phyloP scores from a whole-genome alignment of 2,888 invertebrate species.

The Lobophora halterata region DNA sequence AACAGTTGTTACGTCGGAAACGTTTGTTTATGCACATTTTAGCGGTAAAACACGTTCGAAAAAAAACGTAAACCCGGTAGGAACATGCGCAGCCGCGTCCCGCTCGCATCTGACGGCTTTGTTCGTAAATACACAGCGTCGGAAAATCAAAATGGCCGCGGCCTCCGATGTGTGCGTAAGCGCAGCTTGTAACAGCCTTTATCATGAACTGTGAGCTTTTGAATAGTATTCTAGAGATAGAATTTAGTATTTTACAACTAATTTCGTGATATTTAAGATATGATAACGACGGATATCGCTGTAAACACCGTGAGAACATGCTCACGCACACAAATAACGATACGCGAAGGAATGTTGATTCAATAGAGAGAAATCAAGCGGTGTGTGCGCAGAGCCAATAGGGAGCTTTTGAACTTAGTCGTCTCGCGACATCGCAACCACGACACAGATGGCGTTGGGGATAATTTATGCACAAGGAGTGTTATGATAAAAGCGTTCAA shows the following conservation, averaged over 20 bases:
- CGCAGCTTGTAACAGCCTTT: constrained; percentile 53
- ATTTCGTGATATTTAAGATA: constrained; percentile 51
- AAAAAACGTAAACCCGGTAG: constrained; percentile 63
- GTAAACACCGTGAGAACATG: constrained; percentile 64
- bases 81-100: constrained; percentile 78
- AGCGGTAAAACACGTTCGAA: constrained; percentile 77
- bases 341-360: constrained; percentile 80
- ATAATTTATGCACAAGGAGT: constrained; percentile 39
- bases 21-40: constrained; percentile 69
- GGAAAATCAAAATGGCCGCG: constrained; percentile 80
- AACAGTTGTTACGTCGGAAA: constrained; percentile 69
- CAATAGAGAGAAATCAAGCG: constrained; percentile 79
- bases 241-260: constrained; percentile 30
- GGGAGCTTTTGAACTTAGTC: constrained; percentile 64
- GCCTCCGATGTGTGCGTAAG: constrained; percentile 63
- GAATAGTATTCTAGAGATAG: constrained; percentile 21
- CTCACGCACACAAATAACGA: constrained; percentile 64
- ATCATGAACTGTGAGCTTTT: constrained; percentile 38
- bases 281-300: constrained; percentile 35
- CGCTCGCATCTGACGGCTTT: constrained; percentile 81
- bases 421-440: constrained; percentile 41
- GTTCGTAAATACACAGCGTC: constrained; percentile 79
- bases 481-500: constrained; percentile 11
- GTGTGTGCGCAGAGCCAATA: constrained; percentile 61
- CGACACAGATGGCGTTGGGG: constrained; percentile 61